Evolutionary conservation across 2,888 invertebrate species (phyloP), one percentile per base, ranked within the genome.

Genomic region (Euclidia mi): DNA sequence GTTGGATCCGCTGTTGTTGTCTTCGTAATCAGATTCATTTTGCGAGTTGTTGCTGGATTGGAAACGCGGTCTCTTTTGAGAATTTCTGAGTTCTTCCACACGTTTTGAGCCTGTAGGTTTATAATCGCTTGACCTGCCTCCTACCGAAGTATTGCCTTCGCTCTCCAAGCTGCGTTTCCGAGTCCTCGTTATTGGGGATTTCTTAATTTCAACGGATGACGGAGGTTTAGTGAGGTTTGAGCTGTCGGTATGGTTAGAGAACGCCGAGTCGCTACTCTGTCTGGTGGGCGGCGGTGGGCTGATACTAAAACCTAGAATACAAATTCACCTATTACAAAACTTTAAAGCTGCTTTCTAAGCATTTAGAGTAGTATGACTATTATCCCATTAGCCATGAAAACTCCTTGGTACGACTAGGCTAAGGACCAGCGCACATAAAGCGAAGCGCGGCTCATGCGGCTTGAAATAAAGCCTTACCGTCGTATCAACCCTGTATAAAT

Each of bases 181-280:
- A 44, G 40, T 71, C 40, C 88, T 79, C 2, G 62, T 70, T 2
- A 67, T 71, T 0, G 91, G 85, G 0, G 86, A 85, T 3, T 71
- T 62, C 65, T 88, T 85, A 28, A 66, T 80, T 57, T 90, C 92
- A 1, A 65, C 70, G 1, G 87, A 81, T 7, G 86, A 83, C 0
- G 87, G 72, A 0, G 88, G 78, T 72, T 92, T 91, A 2, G 79
- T 84, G 31, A 84, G 71, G 49, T 83, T 85, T 1, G 93, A 92
- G 49, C 81, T 76, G 58, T 95, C 93, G 0, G 94, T 92, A 48
- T 90, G 88, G 25, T 87, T 88, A 6, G 94, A 94, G 66, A 94
- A 92, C 0, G 94, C 94, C 0, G 94, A 95, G 71, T 95, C 94
- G 51, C 94, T 94, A 78, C 94, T 95, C 64, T 93, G 91, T 38